Base-by-base conservation (phyloP, 37 sponge, comb jelly and placozoan genomes). In the Chondrilla cf. caribensis region DNA sequence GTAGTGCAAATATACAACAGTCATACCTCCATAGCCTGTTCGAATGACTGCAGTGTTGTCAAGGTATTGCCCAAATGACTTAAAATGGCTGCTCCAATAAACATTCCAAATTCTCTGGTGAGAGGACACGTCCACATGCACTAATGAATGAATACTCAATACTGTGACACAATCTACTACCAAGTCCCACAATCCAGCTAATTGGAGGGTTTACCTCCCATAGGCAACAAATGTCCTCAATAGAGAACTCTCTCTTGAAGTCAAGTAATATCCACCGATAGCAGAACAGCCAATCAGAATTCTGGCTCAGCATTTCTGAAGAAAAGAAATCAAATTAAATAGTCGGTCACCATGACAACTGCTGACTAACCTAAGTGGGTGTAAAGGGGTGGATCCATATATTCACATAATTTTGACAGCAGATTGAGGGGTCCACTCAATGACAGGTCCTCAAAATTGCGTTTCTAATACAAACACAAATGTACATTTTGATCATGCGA, bases 231-330 rank as follows among this genome's bases (percentile, higher is more conserved):
- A 79, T 26, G 19, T 68, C 86, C 1, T 79, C 71, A 22, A 79
- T 40, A 7, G 80, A 38, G 66, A 85, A 79, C 59, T 85, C 86
- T 43, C 86, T 79, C 43, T 79, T 85, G 72, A 79, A 85, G 28
- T 70, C 31, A 7, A 85, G 71, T 31, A 85, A 62, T n/a, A 85
- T 19, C 66, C 71, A 38, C 41, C 86, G 66, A 57, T 79, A 85
- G 33, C 67, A 58, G 40, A 85, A 85, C 25, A 85, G 40, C 86
- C 86, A 85, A 33, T 85, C 79, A 9, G 64, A 66, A 17, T 58
- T 71, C 5, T 38, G 57, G 54, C 79, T 54, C 8, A 80, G 0
- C 22, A 0, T 9, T 11, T 79, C 86, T 85, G 71, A 6, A 83
- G 22, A 14, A 72, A 38, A 58, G 28, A 47, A 35, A 38, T 47